Evolutionary conservation across 2,113 vertebrate genomes (phyloP).

Genomic region (Oncorhynchus mykiss): DNA sequence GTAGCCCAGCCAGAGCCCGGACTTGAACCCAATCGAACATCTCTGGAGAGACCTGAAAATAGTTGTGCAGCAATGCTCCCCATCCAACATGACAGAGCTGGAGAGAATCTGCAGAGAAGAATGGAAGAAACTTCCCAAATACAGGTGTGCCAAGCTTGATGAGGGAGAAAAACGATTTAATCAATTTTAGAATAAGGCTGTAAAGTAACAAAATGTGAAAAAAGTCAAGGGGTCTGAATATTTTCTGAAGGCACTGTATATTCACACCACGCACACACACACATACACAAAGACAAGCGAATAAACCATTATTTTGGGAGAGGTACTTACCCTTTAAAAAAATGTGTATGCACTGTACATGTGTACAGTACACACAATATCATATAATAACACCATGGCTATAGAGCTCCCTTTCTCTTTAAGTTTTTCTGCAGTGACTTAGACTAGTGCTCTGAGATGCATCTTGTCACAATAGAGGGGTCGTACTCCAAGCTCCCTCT

Average conservation of each 20-base stretch:
- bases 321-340: background rate
- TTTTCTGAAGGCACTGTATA: background rate
- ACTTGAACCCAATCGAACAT: too few relatives aligned
- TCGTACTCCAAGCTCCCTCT: conserved; percentile 47
- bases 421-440: conserved; percentile 44
- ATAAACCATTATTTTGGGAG: background rate
- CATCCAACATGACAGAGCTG: too few relatives aligned
- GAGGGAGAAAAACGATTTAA: too few relatives aligned
- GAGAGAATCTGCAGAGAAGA: too few relatives aligned
- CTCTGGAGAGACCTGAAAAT: too few relatives aligned
- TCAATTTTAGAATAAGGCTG: too few relatives aligned
- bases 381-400: background rate
- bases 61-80: too few relatives aligned
- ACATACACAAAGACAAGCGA: conserved; percentile 6
- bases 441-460: conserved; percentile 43
- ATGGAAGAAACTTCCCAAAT: too few relatives aligned
- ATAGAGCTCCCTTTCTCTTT: background rate
- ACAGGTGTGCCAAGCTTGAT: too few relatives aligned
- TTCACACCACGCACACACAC: background rate
- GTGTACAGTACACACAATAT: background rate
- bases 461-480: conserved; percentile 64
- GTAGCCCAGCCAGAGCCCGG: too few relatives aligned
- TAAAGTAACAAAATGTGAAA: too few relatives aligned
- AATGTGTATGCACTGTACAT: background rate
- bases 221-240: too few relatives aligned